phyloP scores from a whole-genome alignment of 1,140 invertebrate species.

The Ceratoteleas bidentatus region DNA sequence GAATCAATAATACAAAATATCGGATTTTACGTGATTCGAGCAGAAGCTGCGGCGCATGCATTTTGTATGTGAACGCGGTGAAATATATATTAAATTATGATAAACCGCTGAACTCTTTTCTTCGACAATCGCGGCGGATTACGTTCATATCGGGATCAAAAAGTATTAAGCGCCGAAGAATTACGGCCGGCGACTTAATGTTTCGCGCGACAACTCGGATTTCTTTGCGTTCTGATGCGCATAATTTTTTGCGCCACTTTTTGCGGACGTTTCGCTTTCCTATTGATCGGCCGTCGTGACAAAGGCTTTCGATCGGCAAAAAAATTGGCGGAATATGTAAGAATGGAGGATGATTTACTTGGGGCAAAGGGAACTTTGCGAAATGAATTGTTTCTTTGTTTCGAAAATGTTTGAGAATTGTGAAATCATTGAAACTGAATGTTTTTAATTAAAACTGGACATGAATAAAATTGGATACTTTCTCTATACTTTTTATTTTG shows the following conservation, averaged over 20 bases:
- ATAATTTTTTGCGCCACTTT: background rate
- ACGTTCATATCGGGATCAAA: slow-evolving; percentile 15
- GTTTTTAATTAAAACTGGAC: no score
- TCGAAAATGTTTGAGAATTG: slow-evolving; percentile 6
- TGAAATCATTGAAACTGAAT: no score
- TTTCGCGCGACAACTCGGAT: background rate
- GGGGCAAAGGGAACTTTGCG: no score
- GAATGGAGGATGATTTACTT: no score
- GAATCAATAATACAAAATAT: slow-evolving; percentile 53
- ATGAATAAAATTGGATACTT: no score
- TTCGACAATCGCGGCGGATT: slow-evolving; percentile 14
- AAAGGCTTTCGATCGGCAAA: no score
- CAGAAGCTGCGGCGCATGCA: slow-evolving; percentile 16
- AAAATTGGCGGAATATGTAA: no score
- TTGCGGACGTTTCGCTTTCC: background rate
- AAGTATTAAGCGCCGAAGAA: slow-evolving; percentile 28
- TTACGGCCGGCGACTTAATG: background rate
- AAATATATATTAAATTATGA: slow-evolving; percentile 54
- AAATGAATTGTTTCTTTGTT: no score
- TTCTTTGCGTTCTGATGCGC: background rate
- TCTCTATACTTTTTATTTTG: no score
- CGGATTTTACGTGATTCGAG: slow-evolving; percentile 23
- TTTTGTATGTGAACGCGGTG: slow-evolving; percentile 35
- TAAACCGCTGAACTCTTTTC: slow-evolving; percentile 48
- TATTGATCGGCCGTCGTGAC: no score